Base-by-base conservation (phyloP, 2,888 invertebrate genomes). In the Deilephila porcellus region DNA sequence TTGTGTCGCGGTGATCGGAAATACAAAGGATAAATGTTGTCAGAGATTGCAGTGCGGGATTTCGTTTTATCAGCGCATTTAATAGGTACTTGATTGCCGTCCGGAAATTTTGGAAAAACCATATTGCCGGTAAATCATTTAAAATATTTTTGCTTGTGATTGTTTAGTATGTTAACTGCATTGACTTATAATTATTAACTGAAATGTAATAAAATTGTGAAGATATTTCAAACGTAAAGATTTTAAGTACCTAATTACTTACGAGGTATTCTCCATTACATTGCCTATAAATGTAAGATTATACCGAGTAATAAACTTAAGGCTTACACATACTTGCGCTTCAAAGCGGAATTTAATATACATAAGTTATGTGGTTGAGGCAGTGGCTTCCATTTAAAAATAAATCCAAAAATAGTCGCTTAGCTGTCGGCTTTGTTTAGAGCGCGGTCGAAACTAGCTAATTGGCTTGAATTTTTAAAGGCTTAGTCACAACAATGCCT, bases 401-500 rank as follows among this genome's bases (percentile, higher is more conserved):
- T 78, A 82, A 83, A 81, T 83, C 81, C 80, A 79, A 82, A 84
- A 83, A 83, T 81, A 84, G 80, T 78, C 77, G 76, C 62, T 56
- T 73, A 80, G 78, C 76, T 79, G 72, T 76, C 76, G 75, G 76
- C 75, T 76, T 78, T 75, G 80, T 77, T 74, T 76, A 76, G 74
- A 75, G 74, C 77, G 76, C 77, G 77, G 80, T 80, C 76, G 80
- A 83, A 82, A 82, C 84, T 84, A 86, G 85, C 87, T 91, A 92
- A 92, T 90, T 91, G 90, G 86, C 84, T 88, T 88, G 88, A 90
- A 92, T 92, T 91, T 93, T 93, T 92, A 87, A 90, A 89, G 85
- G 82, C 88, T 94, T 93, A 93, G 92, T 94, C 93, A 93, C 89
- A 85, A 82, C 77, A 59, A 67, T 56, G 62, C 20, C 75, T 82